These are phyloP conservation scores for Temnothorax longispinosus DNA, from an alignment of 1,140 invertebrate genomes.

Conservation along the genomic window DNA sequence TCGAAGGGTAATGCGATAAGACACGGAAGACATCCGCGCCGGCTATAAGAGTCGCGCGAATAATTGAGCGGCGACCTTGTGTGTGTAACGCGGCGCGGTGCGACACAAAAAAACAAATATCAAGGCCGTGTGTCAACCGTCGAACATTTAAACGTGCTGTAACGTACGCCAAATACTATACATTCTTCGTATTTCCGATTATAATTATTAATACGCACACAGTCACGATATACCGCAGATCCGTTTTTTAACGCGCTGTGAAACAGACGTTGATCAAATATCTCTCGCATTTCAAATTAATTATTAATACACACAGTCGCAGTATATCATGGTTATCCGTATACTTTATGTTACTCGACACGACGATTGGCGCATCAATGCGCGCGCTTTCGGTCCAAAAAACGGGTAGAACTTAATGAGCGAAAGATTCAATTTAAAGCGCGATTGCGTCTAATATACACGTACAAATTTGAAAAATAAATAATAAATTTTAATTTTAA, in stretches of 20 bases:
- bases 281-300: neutral
- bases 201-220: neutral
- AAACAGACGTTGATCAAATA: neutral
- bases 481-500: neutral
- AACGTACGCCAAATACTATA: neutral
- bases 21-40: too few relatives aligned
- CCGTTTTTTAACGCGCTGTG: neutral
- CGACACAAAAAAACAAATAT: neutral
- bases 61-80: neutral
- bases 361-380: neutral
- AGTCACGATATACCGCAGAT: neutral
- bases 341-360: neutral
- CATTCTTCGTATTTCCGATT: neutral
- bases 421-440: neutral
- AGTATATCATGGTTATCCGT: neutral
- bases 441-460: neutral
- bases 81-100: neutral
- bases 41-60: neutral
- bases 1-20: neutral
- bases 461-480: neutral
- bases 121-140: neutral
- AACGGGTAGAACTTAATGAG: neutral
- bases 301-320: neutral
- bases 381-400: neutral
- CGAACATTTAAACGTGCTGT: neutral